Evolutionary conservation across 2,888 invertebrate genomes (phyloP), one percentile per base, ranked within the genome.

Genomic region (Dilophus febrilis): DNA sequence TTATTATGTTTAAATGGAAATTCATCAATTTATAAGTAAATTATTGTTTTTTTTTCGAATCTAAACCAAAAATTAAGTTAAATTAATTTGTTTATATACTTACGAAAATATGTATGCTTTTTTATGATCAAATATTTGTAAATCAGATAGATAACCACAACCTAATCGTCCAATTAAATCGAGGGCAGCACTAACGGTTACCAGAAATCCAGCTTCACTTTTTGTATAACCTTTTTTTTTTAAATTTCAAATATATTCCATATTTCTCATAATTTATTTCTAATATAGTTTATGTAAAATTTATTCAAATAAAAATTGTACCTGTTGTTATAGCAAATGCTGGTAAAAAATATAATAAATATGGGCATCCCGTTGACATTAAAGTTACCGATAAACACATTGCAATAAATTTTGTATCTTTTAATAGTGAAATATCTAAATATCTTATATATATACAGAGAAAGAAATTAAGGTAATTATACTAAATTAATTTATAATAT

Each of bases 281-380:
- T 22, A 22, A 22, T 14, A 13, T 22, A 35, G 27, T 38, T 14
- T 26, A 37, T n/a, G n/a, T 38, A 27, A 22, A 22, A 22, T 22
- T 6, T 6, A 22, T 6, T 22, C 22, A 22, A 22, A 22, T 22
- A 22, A 22, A 22, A 22, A 22, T 22, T 50, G 44, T 45, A 31
- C 80, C 80, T 2, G 64, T 66, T 0, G 76, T 68, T 30, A 76
- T 72, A 1, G 78, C 77, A 51, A 79, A 79, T 0, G 81, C 79
- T 0, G 82, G 82, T 33, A 83, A 58, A 51, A 79, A 80, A 57
- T 80, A 80, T 3, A 81, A 56, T 52, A 80, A 77, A 54, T 80
- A 80, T 0, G 81, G 81, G 4, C 79, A 80, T 11, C 81, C 82
- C 17, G 78, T 77, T 0, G 80, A 78, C 75, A 80, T 78, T 3